Conservation (phyloP, 1,140 invertebrate species). For the Pygmarrhopalites habei region DNA sequence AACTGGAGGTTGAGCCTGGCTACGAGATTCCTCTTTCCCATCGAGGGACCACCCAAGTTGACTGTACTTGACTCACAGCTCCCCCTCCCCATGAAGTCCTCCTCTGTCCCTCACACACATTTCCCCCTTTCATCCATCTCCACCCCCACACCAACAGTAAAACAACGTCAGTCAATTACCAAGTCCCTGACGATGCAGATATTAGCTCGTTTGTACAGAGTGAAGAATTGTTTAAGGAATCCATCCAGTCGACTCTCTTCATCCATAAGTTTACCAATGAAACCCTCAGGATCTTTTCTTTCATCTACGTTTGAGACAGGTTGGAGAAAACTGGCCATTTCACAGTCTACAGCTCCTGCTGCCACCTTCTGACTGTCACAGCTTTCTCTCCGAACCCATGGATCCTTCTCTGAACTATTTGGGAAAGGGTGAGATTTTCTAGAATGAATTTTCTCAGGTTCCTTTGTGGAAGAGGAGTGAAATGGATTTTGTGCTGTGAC, state of each 20-base stretch:
- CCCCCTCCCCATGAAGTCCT: no score
- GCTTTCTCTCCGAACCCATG: slow-evolving; percentile 51
- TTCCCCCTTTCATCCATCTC: no score
- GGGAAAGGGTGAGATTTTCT: no score
- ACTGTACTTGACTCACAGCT: no score
- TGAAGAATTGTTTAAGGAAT: slow-evolving; percentile 70
- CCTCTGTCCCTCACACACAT: no score
- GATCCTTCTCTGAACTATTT: slow-evolving; percentile 34
- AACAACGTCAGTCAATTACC: slow-evolving; percentile 48
- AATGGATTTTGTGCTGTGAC: slow-evolving; percentile 63
- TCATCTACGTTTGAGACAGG: neutral
- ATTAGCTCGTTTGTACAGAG: slow-evolving; percentile 78
- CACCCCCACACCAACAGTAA: no score
- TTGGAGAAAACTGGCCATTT: slow-evolving; percentile 18
- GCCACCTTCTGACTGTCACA: slow-evolving; percentile 25
- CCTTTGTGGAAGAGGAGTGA: no score
- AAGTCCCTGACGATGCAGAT: slow-evolving; percentile 77
- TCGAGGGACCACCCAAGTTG: no score
- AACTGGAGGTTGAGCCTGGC: no score
- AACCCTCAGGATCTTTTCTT: slow-evolving; percentile 9
- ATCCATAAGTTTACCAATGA: slow-evolving; percentile 10
- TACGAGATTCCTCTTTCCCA: no score
- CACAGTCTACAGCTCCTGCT: slow-evolving; percentile 23
- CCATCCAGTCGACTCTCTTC: slow-evolving; percentile 18
- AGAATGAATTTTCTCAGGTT: no score